phyloP scores from a whole-genome alignment of 2,888 invertebrate genomes.

The Nomada fabriciana region DNA sequence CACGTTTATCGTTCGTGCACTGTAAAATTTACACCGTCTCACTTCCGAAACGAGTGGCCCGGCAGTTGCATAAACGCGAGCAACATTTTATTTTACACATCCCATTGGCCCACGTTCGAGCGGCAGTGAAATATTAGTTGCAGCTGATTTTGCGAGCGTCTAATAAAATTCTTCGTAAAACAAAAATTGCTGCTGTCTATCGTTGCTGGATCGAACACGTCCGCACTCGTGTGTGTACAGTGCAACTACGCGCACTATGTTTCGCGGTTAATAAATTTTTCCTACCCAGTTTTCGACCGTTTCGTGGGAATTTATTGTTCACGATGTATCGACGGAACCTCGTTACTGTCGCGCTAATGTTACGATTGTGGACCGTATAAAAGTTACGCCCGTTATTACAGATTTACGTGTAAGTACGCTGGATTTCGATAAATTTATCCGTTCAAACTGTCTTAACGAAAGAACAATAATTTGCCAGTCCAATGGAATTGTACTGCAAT shows the following conservation, averaged over 20 bases:
- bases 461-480: too few relatives aligned
- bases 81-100: slow-evolving; percentile 77
- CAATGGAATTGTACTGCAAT: not conserved
- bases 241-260: slow-evolving; percentile 32
- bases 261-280: slow-evolving; percentile 81
- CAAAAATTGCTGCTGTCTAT: slow-evolving; percentile 70
- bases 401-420: slow-evolving; percentile 18
- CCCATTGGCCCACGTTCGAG: slow-evolving; percentile 42
- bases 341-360: slow-evolving; percentile 55
- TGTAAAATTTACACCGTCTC: slow-evolving; percentile 78
- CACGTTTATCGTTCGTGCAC: slow-evolving; percentile 74
- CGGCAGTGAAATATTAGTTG: slow-evolving; percentile 78
- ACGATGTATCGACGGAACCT: slow-evolving; percentile 64
- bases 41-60: slow-evolving; percentile 73
- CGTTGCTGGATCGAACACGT: not conserved
- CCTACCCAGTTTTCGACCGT: slow-evolving; percentile 67
- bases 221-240: not conserved
- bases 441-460: not conserved
- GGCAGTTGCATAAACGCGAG: slow-evolving; percentile 72
- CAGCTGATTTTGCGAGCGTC: slow-evolving; percentile 75
- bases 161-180: slow-evolving; percentile 77
- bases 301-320: slow-evolving; percentile 71
- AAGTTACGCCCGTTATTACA: slow-evolving; percentile 3
- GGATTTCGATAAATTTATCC: not conserved
- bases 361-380: slow-evolving; percentile 34